These are phyloP conservation scores for Bombus turneri DNA, from an alignment of 1,140 invertebrate species.

Conservation along the genomic window DNA sequence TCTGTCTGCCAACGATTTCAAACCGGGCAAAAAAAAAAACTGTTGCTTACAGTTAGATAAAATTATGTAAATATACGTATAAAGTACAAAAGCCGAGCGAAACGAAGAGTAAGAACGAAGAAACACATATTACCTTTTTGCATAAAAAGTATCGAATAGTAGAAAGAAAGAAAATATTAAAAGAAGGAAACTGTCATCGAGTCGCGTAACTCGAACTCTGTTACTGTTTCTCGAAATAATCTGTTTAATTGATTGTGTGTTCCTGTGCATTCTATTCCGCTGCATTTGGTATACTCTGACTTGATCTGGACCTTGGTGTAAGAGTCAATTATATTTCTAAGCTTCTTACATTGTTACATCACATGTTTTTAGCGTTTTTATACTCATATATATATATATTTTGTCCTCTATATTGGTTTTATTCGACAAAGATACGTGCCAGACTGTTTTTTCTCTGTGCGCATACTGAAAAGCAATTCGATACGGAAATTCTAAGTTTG, in stretches of 20 bases:
- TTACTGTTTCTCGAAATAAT: conserved; percentile 73
- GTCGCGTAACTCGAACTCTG: conserved; percentile 48
- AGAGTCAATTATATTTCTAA: conserved; percentile 82
- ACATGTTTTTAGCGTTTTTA: conserved; percentile 71
- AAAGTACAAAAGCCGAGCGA: neutral
- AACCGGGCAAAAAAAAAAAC: neutral
- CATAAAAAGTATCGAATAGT: neutral
- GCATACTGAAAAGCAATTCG: neutral
- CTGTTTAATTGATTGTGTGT: conserved; percentile 82
- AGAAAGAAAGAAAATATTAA: neutral
- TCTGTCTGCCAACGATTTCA: neutral
- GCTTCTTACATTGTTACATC: conserved; percentile 76
- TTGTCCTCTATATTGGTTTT: neutral
- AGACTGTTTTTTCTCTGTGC: neutral
- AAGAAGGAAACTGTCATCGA: conserved; percentile 11
- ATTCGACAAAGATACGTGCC: conserved; percentile 6
- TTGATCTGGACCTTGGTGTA: conserved; percentile 83
- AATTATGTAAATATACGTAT: conserved; percentile 8
- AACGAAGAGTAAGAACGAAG: neutral
- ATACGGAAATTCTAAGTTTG: neutral
- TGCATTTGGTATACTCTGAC: conserved; percentile 83
- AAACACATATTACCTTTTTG: no score
- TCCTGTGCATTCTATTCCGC: conserved; percentile 82
- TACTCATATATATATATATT: conserved; percentile 35
- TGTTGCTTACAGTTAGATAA: neutral